Evolutionary conservation across 2,888 invertebrate genomes (phyloP).

Genomic region (Rotaria macrura): DNA sequence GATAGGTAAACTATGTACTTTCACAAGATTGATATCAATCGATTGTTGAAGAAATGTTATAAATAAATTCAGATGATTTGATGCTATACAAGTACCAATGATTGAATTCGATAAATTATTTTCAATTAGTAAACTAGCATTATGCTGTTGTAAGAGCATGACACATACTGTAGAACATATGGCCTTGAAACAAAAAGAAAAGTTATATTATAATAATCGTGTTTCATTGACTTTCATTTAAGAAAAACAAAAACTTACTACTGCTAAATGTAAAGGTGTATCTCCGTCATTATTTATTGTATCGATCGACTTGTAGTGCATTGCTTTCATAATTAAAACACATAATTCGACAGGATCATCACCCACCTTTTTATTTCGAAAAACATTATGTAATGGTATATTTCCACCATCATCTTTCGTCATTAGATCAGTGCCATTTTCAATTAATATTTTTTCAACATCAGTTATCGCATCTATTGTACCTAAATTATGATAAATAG

Average conservation of each 20-base stretch:
- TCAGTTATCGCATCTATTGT: background rate
- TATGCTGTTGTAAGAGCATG: background rate
- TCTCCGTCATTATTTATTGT: background rate
- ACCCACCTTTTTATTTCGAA: background rate
- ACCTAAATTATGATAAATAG: background rate
- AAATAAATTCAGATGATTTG: background rate
- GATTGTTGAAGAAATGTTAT: constrained; percentile 9
- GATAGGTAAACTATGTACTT: background rate
- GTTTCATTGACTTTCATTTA: background rate
- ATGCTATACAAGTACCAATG: background rate
- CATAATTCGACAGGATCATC: constrained; percentile 20
- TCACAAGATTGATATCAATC: background rate
- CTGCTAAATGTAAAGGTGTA: constrained; percentile 18
- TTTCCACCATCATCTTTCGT: background rate
- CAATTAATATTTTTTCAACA: background rate
- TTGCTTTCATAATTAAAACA: background rate
- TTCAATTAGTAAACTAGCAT: background rate
- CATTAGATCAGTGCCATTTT: constrained; percentile 7
- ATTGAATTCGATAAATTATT: background rate
- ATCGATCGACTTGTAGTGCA: background rate
- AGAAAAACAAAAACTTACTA: background rate
- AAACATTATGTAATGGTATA: constrained; percentile 11
- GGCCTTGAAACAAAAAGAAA: background rate
- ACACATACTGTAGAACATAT: constrained; percentile 16
- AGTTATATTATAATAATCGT: too few relatives aligned